Evolutionary conservation across 2,888 invertebrate species (phyloP), one percentile per base, ranked within the genome.

Genomic region (Thysanoteuthis rhombus): DNA sequence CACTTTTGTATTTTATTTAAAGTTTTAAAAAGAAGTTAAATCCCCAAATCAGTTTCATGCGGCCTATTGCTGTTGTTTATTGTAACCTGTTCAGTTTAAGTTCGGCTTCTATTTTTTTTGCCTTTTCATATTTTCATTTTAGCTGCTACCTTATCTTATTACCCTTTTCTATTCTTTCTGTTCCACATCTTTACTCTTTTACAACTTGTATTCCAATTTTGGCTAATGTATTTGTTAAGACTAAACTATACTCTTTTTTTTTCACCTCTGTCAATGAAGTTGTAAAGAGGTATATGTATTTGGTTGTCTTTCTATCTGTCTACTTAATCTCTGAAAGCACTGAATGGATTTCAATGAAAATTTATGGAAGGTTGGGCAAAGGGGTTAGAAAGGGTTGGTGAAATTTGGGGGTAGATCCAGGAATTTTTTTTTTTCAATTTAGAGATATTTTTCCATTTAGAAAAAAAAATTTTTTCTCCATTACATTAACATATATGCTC

Each of bases 41-140:
- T 93, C 93, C 93, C 38, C 42, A 39, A 93, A 58, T 45, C 93
- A 93, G 52, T 47, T 93, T 93, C 47, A 40, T 93, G 93, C 92
- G 45, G 32, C 92, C 92, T 92, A n/a, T 36, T 42, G 16, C n/a
- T n/a, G 42, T 42, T 45, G 45, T 92, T 92, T 92, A 92, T 92
- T 45, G n/a, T 40, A 90, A 90, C 36, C 42, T 45, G 42, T 75
- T 36, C 75, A 75, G 75, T 75, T 75, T 36, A 75, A 75, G n/a
- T 75, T 75, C n/a, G 19, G n/a, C n/a, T 75, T 75, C 75, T 75
- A 75, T 75, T 75, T 12, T 75, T 75, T 75, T 75, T 75, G 32
- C n/a, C 75, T 75, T n/a, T 75, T 75, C 75, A n/a, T 75, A n/a
- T 36, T 36, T n/a, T 75, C 36, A 75, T 36, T 75, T 75, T 36